phyloP scores from a whole-genome alignment of 2,113 vertebrate species.

The Rattus rattus region DNA sequence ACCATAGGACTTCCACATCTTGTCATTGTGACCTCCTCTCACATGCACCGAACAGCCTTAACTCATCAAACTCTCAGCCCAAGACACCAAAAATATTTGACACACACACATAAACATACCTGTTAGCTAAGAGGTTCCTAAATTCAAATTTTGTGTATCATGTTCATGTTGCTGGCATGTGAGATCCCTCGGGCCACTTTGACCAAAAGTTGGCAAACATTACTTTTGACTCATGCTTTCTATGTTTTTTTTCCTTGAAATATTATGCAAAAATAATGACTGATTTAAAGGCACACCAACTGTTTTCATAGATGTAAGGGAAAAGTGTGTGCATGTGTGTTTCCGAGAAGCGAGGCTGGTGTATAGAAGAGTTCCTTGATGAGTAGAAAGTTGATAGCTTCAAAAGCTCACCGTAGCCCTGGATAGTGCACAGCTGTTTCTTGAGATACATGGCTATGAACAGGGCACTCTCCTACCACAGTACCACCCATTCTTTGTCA shows the following conservation, averaged over 20 bases:
- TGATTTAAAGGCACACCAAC: not conserved
- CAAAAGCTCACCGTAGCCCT: rapidly evolving
- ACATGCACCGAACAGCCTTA: rapidly evolving
- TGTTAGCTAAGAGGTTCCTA: not conserved
- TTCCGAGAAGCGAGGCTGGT: not conserved
- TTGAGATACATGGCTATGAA: too few species aligned
- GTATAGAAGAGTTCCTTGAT: rapidly evolving
- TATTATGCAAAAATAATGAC: not conserved
- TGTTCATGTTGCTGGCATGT: rapidly evolving
- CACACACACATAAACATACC: rapidly evolving
- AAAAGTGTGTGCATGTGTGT: not conserved
- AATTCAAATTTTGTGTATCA: not conserved
- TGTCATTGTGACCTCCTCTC: too few species aligned
- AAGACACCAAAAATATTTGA: not conserved
- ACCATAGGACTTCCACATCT: rapidly evolving
- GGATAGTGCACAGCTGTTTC: not conserved
- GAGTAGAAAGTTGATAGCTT: not conserved
- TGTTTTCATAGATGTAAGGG: not conserved
- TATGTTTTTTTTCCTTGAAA: not conserved
- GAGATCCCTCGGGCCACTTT: not conserved
- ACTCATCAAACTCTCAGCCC: not conserved
- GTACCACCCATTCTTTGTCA: not conserved
- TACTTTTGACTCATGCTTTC: not conserved
- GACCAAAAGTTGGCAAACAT: rapidly evolving
- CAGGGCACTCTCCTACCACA: not conserved